phyloP scores from a whole-genome alignment of 2,113 vertebrate genomes.

The Odontophorus gujanensis region DNA sequence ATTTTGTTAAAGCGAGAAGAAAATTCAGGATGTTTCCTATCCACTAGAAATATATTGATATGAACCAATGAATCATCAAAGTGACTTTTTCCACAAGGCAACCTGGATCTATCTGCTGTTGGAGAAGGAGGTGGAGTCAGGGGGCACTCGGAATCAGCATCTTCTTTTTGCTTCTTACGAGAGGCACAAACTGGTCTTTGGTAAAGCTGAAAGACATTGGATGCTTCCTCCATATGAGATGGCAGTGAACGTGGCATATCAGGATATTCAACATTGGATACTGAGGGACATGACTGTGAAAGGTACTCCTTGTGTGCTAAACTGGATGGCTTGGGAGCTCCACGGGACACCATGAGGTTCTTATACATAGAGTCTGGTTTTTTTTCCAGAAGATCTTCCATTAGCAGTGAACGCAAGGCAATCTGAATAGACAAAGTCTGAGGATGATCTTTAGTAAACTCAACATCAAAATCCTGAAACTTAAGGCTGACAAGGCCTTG shows the following conservation, averaged over 20 bases:
- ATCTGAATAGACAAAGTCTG: constrained; percentile 90
- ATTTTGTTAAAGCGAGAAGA: constrained; percentile 83
- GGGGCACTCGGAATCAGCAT: constrained; percentile 84
- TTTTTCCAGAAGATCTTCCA: constrained; percentile 95
- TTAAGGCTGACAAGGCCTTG: constrained; percentile 94
- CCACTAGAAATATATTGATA: constrained; percentile 93
- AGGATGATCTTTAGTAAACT: constrained; percentile 94
- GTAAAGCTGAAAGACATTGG: constrained; percentile 97
- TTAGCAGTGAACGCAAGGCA: constrained; percentile 90
- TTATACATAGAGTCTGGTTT: constrained; percentile 94
- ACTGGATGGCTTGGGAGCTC: constrained; percentile 92
- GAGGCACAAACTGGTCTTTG: constrained; percentile 88
- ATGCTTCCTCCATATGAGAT: constrained; percentile 94
- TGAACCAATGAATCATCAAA: constrained; percentile 96
- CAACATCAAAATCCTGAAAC: constrained; percentile 95
- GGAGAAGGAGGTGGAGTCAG: constrained; percentile 96
- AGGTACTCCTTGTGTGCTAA: constrained; percentile 93
- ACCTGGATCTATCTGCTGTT: constrained; percentile 71
- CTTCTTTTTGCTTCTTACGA: constrained; percentile 81
- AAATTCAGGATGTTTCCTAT: constrained; percentile 95
- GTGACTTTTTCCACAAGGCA: constrained; percentile 76
- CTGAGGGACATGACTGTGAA: constrained; percentile 92
- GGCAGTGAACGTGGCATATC: constrained; percentile 97
- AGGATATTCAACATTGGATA: constrained; percentile 88
- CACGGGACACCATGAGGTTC: constrained; percentile 95